phyloP scores from a whole-genome alignment of 2,113 vertebrate genomes.

The Puma concolor region DNA sequence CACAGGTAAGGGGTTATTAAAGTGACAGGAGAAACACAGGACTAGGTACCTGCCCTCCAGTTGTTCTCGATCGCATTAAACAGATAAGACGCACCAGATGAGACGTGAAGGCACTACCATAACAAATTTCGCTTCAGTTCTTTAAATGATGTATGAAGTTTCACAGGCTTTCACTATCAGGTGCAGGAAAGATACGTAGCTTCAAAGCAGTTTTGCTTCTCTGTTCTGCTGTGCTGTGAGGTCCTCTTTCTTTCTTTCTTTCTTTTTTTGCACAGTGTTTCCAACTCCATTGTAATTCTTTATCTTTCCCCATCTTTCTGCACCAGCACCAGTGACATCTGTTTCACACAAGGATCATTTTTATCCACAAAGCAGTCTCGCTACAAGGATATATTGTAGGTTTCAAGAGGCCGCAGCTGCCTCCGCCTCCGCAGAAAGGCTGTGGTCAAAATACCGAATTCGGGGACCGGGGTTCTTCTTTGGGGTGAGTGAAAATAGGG shows the following conservation, averaged over 20 bases:
- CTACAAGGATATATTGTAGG: background rate
- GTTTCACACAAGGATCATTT: conserved; percentile 50
- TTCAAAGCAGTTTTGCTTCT: conserved; percentile 26
- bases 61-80: background rate
- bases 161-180: background rate
- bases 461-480: background rate
- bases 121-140: background rate
- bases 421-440: background rate
- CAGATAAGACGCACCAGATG: background rate
- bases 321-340: conserved; percentile 42
- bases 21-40: background rate
- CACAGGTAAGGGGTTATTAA: background rate
- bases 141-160: background rate
- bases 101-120: background rate
- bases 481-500: background rate
- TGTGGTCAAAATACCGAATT: background rate
- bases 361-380: conserved; percentile 48
- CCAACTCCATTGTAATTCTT: conserved; percentile 46
- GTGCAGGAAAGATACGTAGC: background rate
- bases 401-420: background rate
- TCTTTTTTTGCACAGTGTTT: background rate
- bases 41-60: background rate
- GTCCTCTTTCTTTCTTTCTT: background rate
- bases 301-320: conserved; percentile 61
- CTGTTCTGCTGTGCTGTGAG: background rate